Evolutionary conservation across 2,888 invertebrate genomes (phyloP).

Genomic region (Melanostoma scalare): DNA sequence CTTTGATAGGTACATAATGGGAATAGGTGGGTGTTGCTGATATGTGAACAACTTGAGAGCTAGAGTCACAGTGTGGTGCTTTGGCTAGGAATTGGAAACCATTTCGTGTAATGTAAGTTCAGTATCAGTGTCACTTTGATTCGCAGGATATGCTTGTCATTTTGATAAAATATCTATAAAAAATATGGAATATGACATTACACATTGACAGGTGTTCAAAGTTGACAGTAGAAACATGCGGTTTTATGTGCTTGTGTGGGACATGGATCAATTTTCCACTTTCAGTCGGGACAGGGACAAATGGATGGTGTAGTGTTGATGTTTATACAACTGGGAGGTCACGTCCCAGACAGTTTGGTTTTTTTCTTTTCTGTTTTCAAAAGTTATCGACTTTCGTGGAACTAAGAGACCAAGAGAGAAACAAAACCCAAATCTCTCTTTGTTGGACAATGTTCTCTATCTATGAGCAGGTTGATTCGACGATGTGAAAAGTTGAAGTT

Average conservation of each 20-base stretch:
- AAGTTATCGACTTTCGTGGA: neutral
- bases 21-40: conserved; percentile 24
- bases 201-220: conserved; percentile 48
- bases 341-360: neutral
- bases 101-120: conserved; percentile 39
- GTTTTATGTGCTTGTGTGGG: conserved; percentile 13
- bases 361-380: conserved; percentile 1
- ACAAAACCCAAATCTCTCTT: neutral
- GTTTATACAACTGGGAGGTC: conserved; percentile 20
- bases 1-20: neutral
- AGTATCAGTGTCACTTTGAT: conserved; percentile 10
- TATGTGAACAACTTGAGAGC: conserved; percentile 14
- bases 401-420: conserved; percentile 7
- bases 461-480: neutral
- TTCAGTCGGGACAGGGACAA: neutral
- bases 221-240: conserved; percentile 48
- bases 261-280: conserved; percentile 11
- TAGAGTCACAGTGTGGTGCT: neutral
- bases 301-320: conserved; percentile 5
- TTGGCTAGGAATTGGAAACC: conserved; percentile 22
- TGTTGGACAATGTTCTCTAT: conserved; percentile 23
- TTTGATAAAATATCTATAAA: neutral
- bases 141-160: conserved; percentile 13
- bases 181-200: conserved; percentile 34
- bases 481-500: neutral